A percentile compares a stretch with the other conserved stretches of the same genome.
Evolutionary conservation across 2,113 vertebrate genomes (phyloP).

Genomic region (Pipa parva): DNA sequence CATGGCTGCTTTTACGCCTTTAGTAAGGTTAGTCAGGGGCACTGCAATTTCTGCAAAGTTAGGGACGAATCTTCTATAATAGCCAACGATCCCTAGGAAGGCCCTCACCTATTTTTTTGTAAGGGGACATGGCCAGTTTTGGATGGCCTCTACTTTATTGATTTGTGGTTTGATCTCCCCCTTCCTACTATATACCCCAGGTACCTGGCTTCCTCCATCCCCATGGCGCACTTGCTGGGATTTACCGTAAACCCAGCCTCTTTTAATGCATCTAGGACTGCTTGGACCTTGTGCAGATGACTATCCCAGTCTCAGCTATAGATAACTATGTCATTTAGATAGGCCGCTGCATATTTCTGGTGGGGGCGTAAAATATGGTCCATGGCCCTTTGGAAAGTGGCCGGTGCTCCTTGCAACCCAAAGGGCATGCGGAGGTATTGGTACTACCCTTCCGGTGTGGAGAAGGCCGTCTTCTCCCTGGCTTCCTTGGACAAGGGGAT

Average conservation of each 20-base stretch:
- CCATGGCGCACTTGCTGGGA: not conserved
- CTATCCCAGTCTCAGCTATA: not conserved
- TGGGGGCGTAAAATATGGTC: not conserved
- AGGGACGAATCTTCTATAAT: slow-evolving; percentile 3
- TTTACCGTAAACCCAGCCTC: not conserved
- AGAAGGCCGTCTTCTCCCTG: not conserved
- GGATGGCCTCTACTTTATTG: not conserved
- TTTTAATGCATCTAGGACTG: not conserved
- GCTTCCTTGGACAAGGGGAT: not conserved
- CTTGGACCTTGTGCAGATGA: not conserved
- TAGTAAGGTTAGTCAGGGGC: not conserved
- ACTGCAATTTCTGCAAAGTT: not conserved
- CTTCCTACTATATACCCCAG: not conserved
- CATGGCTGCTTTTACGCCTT: not conserved
- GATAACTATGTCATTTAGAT: not conserved
- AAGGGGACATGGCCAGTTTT: not conserved
- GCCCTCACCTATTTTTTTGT: not conserved
- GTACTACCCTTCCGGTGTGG: not conserved
- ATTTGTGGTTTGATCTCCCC: not conserved
- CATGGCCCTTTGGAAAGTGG: not conserved
- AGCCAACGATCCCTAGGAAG: not conserved
- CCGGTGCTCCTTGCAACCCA: not conserved
- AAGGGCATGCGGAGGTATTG: not conserved
- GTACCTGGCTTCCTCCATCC: not conserved
- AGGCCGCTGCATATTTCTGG: not conserved